Conservation (phyloP, 2,797 vertebrate genomes). For the Morelia viridis region DNA sequence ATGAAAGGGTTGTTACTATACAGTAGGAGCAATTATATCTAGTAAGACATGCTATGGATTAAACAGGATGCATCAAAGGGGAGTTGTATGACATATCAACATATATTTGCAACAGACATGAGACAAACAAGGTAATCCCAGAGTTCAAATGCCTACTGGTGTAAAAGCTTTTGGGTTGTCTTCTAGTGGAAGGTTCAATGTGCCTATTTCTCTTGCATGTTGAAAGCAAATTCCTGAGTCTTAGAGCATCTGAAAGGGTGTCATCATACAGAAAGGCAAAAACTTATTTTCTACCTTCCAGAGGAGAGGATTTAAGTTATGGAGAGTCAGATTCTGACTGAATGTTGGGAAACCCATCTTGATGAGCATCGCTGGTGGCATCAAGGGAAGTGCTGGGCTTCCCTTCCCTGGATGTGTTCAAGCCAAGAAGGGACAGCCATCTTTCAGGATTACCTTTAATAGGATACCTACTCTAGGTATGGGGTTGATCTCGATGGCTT, state of each 20-base stretch:
- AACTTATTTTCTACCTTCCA: not conserved
- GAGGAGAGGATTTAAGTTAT: not conserved
- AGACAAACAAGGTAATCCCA: not conserved
- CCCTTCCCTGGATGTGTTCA: not conserved
- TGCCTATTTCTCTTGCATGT: not conserved
- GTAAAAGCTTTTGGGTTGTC: not conserved
- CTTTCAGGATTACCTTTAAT: not conserved
- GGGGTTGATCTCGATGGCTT: not conserved
- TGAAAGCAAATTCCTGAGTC: not conserved
- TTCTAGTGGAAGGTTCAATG: not conserved
- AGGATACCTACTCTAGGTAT: not conserved
- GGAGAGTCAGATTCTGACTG: not conserved
- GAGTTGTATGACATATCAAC: not conserved
- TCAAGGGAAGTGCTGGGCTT: not conserved
- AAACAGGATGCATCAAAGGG: conserved; percentile 7
- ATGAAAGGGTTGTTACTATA: conserved; percentile 29
- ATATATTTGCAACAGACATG: not conserved
- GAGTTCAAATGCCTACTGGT: not conserved
- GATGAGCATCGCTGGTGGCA: not conserved
- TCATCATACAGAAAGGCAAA: not conserved
- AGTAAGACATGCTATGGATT: conserved; percentile 6
- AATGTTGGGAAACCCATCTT: not conserved
- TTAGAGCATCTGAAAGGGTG: not conserved
- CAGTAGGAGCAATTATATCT: conserved; percentile 10
- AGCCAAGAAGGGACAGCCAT: not conserved